phyloP scores from a whole-genome alignment of 2,797 vertebrate species.

The Macrochelys suwanniensis region DNA sequence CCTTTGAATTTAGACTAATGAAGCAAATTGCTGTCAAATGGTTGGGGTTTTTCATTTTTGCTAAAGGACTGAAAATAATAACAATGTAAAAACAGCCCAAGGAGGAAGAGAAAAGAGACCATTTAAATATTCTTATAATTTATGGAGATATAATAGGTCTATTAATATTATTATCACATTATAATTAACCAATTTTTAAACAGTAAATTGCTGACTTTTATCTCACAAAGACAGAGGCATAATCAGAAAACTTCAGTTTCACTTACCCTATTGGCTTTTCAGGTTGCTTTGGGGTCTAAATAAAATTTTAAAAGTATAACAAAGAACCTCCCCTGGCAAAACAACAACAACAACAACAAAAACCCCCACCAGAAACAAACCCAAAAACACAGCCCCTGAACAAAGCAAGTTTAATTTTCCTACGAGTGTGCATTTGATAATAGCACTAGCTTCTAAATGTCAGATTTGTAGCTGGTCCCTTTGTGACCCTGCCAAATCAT shows the following conservation, averaged over 20 bases:
- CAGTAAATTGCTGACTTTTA: not conserved
- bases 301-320: not conserved
- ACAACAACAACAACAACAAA: not conserved
- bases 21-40: constrained; percentile 49
- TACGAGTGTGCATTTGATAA: not conserved
- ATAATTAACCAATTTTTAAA: constrained; percentile 19
- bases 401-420: not conserved
- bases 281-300: not conserved
- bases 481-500: not conserved
- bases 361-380: not conserved
- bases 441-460: not conserved
- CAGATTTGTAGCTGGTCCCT: not conserved
- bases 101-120: constrained; percentile 22
- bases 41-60: not conserved
- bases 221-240: not conserved
- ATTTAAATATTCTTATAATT: constrained; percentile 44
- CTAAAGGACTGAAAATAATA: constrained; percentile 44
- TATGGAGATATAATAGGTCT: not conserved
- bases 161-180: constrained; percentile 59
- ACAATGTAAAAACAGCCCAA: constrained; percentile 1
- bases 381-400: not conserved
- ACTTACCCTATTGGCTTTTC: not conserved
- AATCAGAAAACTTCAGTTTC: not conserved
- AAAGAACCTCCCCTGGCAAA: not conserved
- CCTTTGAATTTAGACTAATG: constrained; percentile 44